Percentiles rank a stretch among this genome's conserved stretches.
Evolutionary conservation across 2,113 vertebrate genomes (phyloP).

Genomic region (Petroica traversi): DNA sequence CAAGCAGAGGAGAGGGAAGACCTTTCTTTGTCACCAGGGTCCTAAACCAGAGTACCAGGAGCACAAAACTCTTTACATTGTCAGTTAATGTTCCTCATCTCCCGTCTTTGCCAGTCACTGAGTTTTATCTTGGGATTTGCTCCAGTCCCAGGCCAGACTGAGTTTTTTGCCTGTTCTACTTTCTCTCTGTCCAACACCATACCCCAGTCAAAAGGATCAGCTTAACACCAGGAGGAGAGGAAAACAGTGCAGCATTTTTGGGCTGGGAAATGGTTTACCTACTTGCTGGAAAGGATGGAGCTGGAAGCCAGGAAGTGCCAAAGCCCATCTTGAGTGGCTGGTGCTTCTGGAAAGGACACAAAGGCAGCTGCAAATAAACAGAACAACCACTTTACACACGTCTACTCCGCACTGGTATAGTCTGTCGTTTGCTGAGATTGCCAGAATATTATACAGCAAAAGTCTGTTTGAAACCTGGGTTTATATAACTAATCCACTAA

Average conservation of each 20-base stretch:
- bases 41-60: background rate
- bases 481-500: conserved; percentile 66
- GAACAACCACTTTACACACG: background rate
- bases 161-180: background rate
- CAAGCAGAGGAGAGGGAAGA: background rate
- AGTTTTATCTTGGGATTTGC: background rate
- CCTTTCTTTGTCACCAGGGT: background rate
- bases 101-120: background rate
- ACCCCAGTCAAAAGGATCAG: background rate
- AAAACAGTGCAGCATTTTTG: background rate
- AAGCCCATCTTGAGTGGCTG: background rate
- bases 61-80: background rate
- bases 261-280: background rate
- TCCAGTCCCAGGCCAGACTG: background rate
- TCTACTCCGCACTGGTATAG: background rate
- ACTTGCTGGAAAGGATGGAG: background rate
- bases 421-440: background rate
- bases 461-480: conserved; percentile 46
- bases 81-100: background rate
- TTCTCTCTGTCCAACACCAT: background rate
- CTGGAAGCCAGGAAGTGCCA: background rate
- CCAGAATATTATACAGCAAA: background rate
- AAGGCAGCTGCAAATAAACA: background rate
- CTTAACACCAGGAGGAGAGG: background rate
- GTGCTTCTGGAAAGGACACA: background rate